Base-by-base conservation (phyloP, 2,113 vertebrate species). In the Alethe castanea region DNA sequence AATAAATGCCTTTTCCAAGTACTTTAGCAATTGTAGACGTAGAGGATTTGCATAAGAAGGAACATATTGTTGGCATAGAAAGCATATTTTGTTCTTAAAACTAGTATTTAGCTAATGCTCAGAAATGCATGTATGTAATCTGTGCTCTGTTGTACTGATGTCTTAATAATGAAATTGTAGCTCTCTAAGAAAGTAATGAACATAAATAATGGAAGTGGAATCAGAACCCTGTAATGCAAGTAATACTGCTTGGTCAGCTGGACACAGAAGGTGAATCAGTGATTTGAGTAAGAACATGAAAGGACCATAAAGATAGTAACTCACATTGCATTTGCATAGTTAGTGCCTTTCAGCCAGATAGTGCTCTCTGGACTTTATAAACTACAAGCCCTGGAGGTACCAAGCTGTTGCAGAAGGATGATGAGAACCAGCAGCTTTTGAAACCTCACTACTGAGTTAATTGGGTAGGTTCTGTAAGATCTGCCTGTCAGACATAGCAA, bases 141-240 rank as follows among this genome's bases (percentile, higher is more conserved):
- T 90, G 48, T 91, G 82, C 82, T 81, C 92, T 61, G 67, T 96
- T 96, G 92, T 33, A 84, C 65, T 96, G 96, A 97, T 93, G 72
- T 94, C 96, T 96, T 94, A 94, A 96, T 95, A 95, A 96, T 97
- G 94, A 97, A 96, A 97, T 95, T 97, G 95, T 92, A 95, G 69
- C 96, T 94, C 93, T 94, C 92, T 60, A 84, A 90, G 90, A 94
- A 95, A 95, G 96, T 94, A 97, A 97, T 90, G 93, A 96, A 94
- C 88, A 90, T 95, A 95, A 96, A 90, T 88, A 88, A 94, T 93
- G 48, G 82, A 94, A 88, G 76, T 23, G 45, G 90, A 94, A 93
- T 95, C 92, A 90, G 88, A 95, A 95, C 95, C 80, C 94, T 97
- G 86, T 96, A 97, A 96, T 86, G 93, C 69, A 95, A 96, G 93